Base-by-base conservation (phyloP, 2,113 vertebrate species). In the Serilophus lunatus region DNA sequence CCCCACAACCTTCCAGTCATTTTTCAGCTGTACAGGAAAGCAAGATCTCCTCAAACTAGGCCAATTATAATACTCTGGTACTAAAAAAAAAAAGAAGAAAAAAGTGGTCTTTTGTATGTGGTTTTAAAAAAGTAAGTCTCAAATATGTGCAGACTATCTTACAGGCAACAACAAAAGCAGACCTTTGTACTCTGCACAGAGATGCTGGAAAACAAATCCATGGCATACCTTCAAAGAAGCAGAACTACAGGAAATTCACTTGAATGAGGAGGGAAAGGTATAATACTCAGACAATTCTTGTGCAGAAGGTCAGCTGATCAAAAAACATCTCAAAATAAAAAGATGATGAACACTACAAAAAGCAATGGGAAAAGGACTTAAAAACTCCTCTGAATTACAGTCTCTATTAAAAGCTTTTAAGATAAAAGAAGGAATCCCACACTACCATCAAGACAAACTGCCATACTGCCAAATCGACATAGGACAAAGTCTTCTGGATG, bases 11-110 rank as follows among this genome's bases (percentile, higher is more conserved):
- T 94, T 94, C 72, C 65, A 94, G 88, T 61, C 76, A 84, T 69
- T 86, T 96, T 86, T 83, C 60, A 95, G 86, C 85, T 84, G 72
- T 42, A 66, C 51, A 93, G 92, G 92, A 94, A 87, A 94, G 92
- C 85, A 61, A 88, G 71, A 83, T 47, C 90, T 88, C 80, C 72
- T 84, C 88, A 78, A 90, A 88, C 56, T 50, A 84, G 90, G 88
- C 93, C 76, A 88, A 93, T 94, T 95, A 96, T 81, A 96, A 93
- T 51, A 92, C 54, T 56, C 51, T 1, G 6, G 35, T 72, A 31
- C 20, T 3, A 40, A 60, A 35, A 68, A 36, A 18, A 38, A 33
- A 35, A 82, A 31, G 19, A 38, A n/a, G 44, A 31, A 82, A 44
- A 25, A 28, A 13, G n/a, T 4, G 9, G 60, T 61, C 91, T 92